Evolutionary conservation across 2,888 invertebrate genomes (phyloP).

Genomic region (Nemapogon koenigi): DNA sequence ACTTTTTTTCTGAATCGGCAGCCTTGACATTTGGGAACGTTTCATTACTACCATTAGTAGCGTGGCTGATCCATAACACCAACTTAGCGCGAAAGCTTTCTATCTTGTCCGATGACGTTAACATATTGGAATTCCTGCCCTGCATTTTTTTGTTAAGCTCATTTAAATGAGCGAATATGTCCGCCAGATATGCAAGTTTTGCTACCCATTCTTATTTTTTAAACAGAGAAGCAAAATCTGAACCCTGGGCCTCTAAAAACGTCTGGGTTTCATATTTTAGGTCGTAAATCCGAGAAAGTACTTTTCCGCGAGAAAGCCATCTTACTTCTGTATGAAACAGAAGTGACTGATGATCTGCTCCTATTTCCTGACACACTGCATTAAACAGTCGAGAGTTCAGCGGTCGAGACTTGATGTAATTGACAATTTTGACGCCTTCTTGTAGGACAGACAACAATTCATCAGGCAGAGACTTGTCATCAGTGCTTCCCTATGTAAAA

Average conservation of each 20-base stretch:
- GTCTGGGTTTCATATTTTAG: conserved; percentile 12
- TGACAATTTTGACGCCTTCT: conserved; percentile 14
- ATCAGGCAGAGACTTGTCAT: conserved; percentile 14
- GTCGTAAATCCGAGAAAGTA: conserved; percentile 13
- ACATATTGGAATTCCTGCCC: conserved; percentile 17
- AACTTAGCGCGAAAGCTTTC: conserved; percentile 15
- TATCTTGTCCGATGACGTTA: conserved; percentile 16
- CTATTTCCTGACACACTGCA: conserved; percentile 17
- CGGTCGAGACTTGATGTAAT: conserved; percentile 16
- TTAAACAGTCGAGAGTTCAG: conserved; percentile 16
- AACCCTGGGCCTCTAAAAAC: conserved; percentile 14
- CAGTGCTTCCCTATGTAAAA: conserved; percentile 14
- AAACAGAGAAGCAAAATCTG: conserved; percentile 13
- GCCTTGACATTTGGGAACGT: conserved; percentile 18
- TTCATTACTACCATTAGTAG: conserved; percentile 18
- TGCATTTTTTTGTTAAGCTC: conserved; percentile 16
- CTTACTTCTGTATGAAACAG: conserved; percentile 13
- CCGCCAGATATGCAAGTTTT: conserved; percentile 16
- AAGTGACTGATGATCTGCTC: conserved; percentile 14
- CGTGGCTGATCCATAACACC: conserved; percentile 17
- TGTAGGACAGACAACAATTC: conserved; percentile 12
- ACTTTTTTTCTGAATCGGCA: conserved; percentile 17
- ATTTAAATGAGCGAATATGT: conserved; percentile 17
- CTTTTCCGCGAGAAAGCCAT: conserved; percentile 15
- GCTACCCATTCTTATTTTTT: conserved; percentile 14